A percentile compares a stretch with the other conserved stretches of the same genome.
Evolutionary conservation across 2,888 invertebrate species (phyloP).

Genomic region (Uloborus plumipes): DNA sequence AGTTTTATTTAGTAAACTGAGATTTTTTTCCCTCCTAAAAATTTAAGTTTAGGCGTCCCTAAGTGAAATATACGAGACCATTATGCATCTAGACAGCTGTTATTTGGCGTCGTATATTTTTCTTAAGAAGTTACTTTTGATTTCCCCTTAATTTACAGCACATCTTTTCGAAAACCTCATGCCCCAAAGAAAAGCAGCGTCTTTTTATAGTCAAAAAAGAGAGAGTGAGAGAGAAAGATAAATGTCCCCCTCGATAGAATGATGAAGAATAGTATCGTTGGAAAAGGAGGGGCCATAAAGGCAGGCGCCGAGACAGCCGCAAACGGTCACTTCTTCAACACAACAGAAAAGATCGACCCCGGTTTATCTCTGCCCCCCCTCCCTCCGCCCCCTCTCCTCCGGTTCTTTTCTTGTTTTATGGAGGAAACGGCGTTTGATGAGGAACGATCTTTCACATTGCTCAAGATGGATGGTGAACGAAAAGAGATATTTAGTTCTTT

Average conservation of each 20-base stretch:
- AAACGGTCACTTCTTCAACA: slow-evolving; percentile 25
- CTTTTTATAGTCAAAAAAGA: not conserved
- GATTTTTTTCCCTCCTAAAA: too few species aligned
- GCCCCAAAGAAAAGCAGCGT: not conserved
- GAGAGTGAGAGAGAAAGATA: not conserved
- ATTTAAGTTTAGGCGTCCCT: too few species aligned
- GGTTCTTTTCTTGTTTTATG: slow-evolving; percentile 26
- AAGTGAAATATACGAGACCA: too few species aligned
- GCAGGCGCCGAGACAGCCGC: slow-evolving; percentile 24
- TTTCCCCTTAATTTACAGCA: too few species aligned
- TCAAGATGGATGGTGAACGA: too few species aligned
- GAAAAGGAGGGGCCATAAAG: slow-evolving; percentile 31
- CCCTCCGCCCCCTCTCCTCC: not conserved
- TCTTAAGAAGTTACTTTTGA: too few species aligned
- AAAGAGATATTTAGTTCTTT: too few species aligned
- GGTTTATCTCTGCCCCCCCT: not conserved
- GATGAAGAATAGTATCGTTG: slow-evolving; percentile 33
- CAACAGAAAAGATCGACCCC: not conserved
- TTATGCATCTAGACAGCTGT: too few species aligned
- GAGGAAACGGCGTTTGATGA: not conserved
- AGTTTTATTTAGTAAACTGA: too few species aligned
- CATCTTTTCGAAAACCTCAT: too few species aligned
- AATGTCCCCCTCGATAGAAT: not conserved
- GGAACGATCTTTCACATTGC: too few species aligned
- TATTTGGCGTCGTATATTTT: too few species aligned